Base-by-base conservation (phyloP, 2,888 invertebrate genomes). In the Hydropsyche betteni region DNA sequence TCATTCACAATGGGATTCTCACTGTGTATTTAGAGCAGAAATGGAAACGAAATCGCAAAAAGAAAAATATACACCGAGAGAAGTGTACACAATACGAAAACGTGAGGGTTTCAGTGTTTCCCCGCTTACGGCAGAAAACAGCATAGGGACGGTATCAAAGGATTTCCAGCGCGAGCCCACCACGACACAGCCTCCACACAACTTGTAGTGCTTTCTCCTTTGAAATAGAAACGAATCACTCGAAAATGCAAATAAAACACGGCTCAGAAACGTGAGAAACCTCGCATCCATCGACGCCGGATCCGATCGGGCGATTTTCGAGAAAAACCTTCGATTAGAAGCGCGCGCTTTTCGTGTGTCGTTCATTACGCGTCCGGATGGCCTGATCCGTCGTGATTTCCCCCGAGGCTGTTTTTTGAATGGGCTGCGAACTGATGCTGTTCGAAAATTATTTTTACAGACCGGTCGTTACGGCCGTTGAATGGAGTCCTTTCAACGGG, bases 41-140 rank as follows among this genome's bases (percentile, higher is more conserved):
- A 7, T 36, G 12, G 64, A 64, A 61, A 64, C 34, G 64, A 64
- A 64, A 64, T 64, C 36, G 64, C 34, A 64, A 34, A 36, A 64
- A 64, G 34, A 34, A 34, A 58, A 58, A 58, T 24, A 58, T 16
- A 1, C n/a, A 55, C 12, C 0, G 34, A 64, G 64, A n/a, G 36
- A 36, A 10, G 64, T 64, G 58, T 44, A 74, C 73, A 73, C 34
- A 68, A 24, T 24, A 24, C 34, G 51, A 72, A 72, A 77, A 79
- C 79, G 79, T 79, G 79, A 79, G 75, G 72, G 73, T 77, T 76
- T 74, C 64, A 58, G 44, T 58, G 53, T 77, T 79, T 73, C 71
- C 50, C 55, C 74, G 77, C 75, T 79, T 77, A 74, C 68, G n/a
- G 53, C 68, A 4, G 77, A 76, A 70, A 73, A 74, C 74, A 61